phyloP scores from a whole-genome alignment of 2,888 invertebrate species.

The Ophraella communa region DNA sequence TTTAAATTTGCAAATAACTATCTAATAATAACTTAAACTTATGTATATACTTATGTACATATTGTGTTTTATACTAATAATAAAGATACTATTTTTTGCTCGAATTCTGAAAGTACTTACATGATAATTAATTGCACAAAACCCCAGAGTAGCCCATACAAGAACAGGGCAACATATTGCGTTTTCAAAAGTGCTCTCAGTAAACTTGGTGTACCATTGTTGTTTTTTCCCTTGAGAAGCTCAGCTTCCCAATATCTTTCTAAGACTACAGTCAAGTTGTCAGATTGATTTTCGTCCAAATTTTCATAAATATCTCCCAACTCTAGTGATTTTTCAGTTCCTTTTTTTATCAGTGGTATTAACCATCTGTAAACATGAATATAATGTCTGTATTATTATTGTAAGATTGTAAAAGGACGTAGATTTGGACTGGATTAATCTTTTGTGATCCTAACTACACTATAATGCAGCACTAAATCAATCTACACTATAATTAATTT shows the following conservation, averaged over 20 bases:
- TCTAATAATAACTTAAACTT: too few species aligned
- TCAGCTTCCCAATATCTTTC: constrained; percentile 62
- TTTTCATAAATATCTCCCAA: constrained; percentile 70
- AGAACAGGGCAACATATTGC: constrained; percentile 38
- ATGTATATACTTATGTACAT: too few species aligned
- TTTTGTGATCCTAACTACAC: too few species aligned
- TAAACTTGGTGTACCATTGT: constrained; percentile 48
- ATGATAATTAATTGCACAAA: constrained; percentile 23
- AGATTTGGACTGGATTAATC: too few species aligned
- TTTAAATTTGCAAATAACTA: too few species aligned
- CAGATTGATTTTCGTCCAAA: constrained; percentile 67
- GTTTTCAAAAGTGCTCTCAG: constrained; percentile 38
- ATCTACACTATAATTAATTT: too few species aligned
- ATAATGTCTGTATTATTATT: too few species aligned
- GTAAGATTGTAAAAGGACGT: too few species aligned
- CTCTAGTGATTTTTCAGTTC: constrained; percentile 68
- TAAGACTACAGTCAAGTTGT: constrained; percentile 67
- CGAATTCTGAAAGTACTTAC: too few species aligned
- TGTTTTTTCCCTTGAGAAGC: constrained; percentile 33
- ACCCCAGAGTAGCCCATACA: constrained; percentile 35
- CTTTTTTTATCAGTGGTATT: constrained; percentile 59
- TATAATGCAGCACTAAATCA: too few species aligned
- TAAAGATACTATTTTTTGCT: too few species aligned
- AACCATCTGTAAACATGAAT: constrained; percentile 56
- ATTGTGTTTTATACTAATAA: too few species aligned